phyloP scores from a whole-genome alignment of 1,140 invertebrate species.

The Lepidurus couesii region DNA sequence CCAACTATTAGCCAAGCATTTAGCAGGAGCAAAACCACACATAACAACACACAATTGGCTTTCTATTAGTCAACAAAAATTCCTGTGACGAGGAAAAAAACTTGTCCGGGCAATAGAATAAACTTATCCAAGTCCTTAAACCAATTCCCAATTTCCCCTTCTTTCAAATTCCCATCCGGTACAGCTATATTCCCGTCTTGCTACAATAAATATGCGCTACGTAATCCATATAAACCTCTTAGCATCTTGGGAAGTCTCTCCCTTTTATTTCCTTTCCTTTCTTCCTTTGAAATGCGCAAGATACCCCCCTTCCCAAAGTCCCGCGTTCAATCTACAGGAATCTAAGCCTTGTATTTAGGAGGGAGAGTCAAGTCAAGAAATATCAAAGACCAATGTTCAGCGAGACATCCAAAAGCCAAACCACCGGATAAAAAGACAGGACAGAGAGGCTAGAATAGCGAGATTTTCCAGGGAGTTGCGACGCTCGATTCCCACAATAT shows the following conservation, averaged over 20 bases:
- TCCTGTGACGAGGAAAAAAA: neutral
- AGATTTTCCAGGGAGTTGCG: neutral
- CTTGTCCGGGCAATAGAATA: neutral
- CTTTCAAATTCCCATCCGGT: neutral
- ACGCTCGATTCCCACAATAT: slow-evolving; percentile 19
- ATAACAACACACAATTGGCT: neutral
- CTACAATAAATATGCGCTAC: neutral
- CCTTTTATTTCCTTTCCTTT: neutral
- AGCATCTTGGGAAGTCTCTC: neutral
- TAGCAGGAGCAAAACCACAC: too few species aligned
- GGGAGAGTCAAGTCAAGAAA: slow-evolving; percentile 2
- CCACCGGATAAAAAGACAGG: neutral
- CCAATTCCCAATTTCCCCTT: neutral
- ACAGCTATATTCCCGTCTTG: neutral
- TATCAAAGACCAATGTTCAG: neutral
- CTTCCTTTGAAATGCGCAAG: slow-evolving; percentile 12
- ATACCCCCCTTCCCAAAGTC: neutral
- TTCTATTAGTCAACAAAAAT: neutral
- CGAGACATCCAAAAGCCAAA: neutral
- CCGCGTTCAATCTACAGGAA: slow-evolving; percentile 3
- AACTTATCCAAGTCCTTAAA: neutral
- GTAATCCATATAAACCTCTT: neutral
- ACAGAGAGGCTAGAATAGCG: neutral
- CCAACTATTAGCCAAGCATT: neutral
- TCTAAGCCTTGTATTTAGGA: slow-evolving; percentile 9